A percentile compares a stretch with the other conserved stretches of the same genome.
Evolutionary conservation across 2,113 vertebrate genomes (phyloP).

Genomic region (Hypocryptadius cinnamomeus): DNA sequence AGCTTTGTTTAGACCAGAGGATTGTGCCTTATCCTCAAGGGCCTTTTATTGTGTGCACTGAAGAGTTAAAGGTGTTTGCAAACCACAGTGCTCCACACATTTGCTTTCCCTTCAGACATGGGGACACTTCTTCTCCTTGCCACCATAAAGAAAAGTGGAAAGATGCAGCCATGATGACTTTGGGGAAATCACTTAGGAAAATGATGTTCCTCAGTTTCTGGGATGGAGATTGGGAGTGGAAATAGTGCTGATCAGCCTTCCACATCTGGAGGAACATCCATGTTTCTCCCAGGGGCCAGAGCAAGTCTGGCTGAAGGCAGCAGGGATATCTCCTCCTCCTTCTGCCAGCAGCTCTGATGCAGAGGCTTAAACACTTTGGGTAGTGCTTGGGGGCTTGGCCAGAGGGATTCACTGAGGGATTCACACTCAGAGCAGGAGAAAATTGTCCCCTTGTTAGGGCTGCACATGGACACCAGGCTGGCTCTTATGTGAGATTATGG

Average conservation of each 20-base stretch:
- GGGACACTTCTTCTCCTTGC: neutral
- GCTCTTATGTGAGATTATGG: neutral
- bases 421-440: neutral
- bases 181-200: neutral
- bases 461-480: neutral
- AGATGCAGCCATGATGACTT: neutral
- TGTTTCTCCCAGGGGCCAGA: neutral
- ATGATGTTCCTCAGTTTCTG: neutral
- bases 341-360: neutral
- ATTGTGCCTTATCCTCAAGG: neutral
- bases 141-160: neutral
- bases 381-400: neutral
- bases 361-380: neutral
- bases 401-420: neutral
- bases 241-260: neutral
- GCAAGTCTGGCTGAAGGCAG: neutral
- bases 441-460: neutral
- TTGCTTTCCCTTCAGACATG: neutral
- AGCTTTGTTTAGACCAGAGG: neutral
- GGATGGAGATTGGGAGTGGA: neutral
- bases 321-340: neutral
- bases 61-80: neutral
- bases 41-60: neutral
- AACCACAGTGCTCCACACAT: neutral
- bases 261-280: neutral